Conservation (phyloP, 2,113 vertebrate genomes). For the Sinocyclocheilus anophthalmus region DNA sequence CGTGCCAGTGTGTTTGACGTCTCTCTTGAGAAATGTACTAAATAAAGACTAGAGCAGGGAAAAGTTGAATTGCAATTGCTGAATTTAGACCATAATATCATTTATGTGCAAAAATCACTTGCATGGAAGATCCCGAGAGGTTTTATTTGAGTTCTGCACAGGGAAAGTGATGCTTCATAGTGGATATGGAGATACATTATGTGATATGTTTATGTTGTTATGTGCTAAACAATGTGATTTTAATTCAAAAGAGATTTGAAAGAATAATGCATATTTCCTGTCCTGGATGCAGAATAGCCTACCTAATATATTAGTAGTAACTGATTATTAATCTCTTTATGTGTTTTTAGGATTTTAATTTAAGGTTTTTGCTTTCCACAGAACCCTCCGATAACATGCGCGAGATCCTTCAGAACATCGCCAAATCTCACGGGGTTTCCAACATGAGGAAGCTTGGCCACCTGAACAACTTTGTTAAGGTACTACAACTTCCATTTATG, state of each 20-base stretch:
- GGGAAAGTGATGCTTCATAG: not conserved
- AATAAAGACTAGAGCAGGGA: not conserved
- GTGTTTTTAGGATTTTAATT: not conserved
- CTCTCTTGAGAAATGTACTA: not conserved
- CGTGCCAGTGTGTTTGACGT: not conserved
- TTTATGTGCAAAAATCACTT: not conserved
- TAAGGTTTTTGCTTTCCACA: constrained; percentile 53
- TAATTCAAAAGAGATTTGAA: too few species aligned
- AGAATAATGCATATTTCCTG: too few species aligned
- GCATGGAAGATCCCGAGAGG: not conserved
- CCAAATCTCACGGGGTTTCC: constrained; percentile 84
- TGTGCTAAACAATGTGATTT: not conserved
- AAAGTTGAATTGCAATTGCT: not conserved
- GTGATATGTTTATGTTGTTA: too few species aligned
- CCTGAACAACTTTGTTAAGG: constrained; percentile 91
- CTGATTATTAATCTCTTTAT: not conserved
- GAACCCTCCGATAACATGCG: constrained; percentile 85
- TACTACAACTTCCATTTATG: constrained; percentile 47
- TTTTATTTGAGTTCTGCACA: not conserved
- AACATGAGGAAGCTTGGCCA: constrained; percentile 89
- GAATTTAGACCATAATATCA: not conserved
- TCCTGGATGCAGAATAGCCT: too few species aligned
- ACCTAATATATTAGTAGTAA: too few species aligned
- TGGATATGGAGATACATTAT: not conserved
- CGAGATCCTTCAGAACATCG: constrained; percentile 88